phyloP scores from a whole-genome alignment of 1,140 invertebrate genomes.

The Ceratosolen fusciceps region DNA sequence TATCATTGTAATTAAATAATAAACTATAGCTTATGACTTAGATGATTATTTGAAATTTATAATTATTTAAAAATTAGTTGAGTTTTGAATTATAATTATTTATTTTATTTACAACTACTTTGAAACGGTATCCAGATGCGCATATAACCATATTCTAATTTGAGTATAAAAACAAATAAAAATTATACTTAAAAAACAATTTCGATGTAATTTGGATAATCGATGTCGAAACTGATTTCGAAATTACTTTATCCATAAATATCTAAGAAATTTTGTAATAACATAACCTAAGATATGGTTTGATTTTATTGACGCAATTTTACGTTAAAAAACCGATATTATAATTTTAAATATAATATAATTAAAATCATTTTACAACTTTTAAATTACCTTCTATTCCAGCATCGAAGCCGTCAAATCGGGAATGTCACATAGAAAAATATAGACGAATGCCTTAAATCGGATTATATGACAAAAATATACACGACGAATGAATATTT shows the following conservation, averaged over 20 bases:
- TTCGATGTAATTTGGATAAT: not conserved
- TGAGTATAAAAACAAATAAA: not conserved
- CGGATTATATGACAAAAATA: constrained; percentile 29
- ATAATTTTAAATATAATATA: not conserved
- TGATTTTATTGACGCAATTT: not conserved
- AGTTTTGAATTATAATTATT: not conserved
- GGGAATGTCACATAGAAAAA: constrained; percentile 9
- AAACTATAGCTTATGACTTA: not conserved
- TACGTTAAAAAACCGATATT: constrained; percentile 21
- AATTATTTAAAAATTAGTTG: not conserved
- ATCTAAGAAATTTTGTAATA: constrained; percentile 19
- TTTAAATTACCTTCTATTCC: constrained; percentile 18
- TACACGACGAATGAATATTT: constrained; percentile 8
- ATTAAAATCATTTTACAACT: not conserved
- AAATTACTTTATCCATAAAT: constrained; percentile 14
- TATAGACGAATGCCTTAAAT: constrained; percentile 9
- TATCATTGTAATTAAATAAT: not conserved
- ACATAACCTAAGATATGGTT: constrained; percentile 34
- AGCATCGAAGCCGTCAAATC: constrained; percentile 33
- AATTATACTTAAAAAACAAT: not conserved
- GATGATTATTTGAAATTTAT: not conserved
- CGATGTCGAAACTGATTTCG: constrained; percentile 2
- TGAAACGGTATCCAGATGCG: constrained; percentile 9
- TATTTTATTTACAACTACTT: constrained; percentile 6
- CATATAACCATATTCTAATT: constrained; percentile 24